Conservation (phyloP, 53 echinoderm and acorn worm species). For the Echinometra lucunter region DNA sequence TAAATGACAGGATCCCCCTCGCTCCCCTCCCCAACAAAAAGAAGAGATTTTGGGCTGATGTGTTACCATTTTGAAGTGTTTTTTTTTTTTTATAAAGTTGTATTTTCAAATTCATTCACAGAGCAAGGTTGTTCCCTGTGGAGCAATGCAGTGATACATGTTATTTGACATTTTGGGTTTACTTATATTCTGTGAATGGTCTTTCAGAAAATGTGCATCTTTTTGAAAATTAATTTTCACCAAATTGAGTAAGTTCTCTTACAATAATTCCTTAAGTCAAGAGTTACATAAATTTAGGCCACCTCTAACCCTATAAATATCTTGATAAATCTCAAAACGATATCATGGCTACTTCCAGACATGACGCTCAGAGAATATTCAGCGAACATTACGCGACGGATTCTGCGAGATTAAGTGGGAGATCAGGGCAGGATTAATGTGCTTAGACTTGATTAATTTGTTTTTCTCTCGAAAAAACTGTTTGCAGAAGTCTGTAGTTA, state of each 20-base stretch:
- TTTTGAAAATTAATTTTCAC: too few species aligned
- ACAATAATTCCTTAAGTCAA: not conserved
- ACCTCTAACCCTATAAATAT: not conserved
- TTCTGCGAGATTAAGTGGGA: slow-evolving; percentile 1
- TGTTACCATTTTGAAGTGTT: too few species aligned
- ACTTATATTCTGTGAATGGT: too few species aligned
- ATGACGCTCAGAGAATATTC: not conserved
- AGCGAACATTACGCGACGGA: slow-evolving; percentile 2
- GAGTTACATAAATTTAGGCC: not conserved
- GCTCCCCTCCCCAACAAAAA: too few species aligned
- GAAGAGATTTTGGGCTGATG: too few species aligned
- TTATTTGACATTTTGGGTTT: too few species aligned
- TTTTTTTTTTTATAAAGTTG: too few species aligned
- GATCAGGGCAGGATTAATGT: slow-evolving; percentile 37
- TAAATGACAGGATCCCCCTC: too few species aligned
- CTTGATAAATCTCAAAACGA: not conserved
- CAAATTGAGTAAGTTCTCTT: not conserved
- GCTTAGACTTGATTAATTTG: slow-evolving; percentile 63
- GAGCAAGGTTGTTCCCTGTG: too few species aligned
- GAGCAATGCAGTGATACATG: too few species aligned
- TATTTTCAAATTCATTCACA: too few species aligned
- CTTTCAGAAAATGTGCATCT: too few species aligned
- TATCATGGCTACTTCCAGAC: not conserved
- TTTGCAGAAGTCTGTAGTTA: slow-evolving; percentile 25
- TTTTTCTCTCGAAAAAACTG: slow-evolving; percentile 35